Conservation (phyloP, 1,140 invertebrate species). For the Hyposmocoma kahamanoa region DNA sequence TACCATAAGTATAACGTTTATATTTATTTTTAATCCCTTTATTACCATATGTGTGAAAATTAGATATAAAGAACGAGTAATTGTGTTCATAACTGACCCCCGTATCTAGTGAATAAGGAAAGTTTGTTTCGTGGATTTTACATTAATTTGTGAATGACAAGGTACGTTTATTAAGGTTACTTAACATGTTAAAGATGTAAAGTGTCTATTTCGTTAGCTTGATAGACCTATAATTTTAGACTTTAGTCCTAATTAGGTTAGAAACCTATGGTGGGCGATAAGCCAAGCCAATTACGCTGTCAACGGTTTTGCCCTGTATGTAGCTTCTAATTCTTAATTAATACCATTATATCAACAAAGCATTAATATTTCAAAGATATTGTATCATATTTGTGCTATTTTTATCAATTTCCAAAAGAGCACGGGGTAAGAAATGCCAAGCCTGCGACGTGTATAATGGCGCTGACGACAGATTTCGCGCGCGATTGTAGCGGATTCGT, state of each 20-base stretch:
- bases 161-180: constrained; percentile 44
- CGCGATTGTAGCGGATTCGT: constrained; percentile 72
- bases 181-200: constrained; percentile 24
- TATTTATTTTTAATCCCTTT: constrained; percentile 26
- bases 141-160: constrained; percentile 65
- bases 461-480: constrained; percentile 71
- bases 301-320: constrained; percentile 33
- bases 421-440: constrained; percentile 59
- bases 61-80: constrained; percentile 27
- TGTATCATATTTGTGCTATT: constrained; percentile 47
- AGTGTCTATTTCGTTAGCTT: constrained; percentile 14
- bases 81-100: constrained; percentile 32
- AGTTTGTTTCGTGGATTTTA: constrained; percentile 46
- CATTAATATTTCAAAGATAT: constrained; percentile 27
- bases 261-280: constrained; percentile 57
- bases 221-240: constrained; percentile 18
- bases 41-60: constrained; percentile 26
- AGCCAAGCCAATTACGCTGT: constrained; percentile 51
- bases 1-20: constrained; percentile 34
- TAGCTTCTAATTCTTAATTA: constrained; percentile 24
- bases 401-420: constrained; percentile 69
- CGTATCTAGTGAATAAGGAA: constrained; percentile 44
- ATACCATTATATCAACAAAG: constrained; percentile 24
- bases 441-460: constrained; percentile 73
- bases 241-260: constrained; percentile 59